Base-by-base conservation (phyloP, 2,888 invertebrate genomes). In the Erpobdella octoculata region DNA sequence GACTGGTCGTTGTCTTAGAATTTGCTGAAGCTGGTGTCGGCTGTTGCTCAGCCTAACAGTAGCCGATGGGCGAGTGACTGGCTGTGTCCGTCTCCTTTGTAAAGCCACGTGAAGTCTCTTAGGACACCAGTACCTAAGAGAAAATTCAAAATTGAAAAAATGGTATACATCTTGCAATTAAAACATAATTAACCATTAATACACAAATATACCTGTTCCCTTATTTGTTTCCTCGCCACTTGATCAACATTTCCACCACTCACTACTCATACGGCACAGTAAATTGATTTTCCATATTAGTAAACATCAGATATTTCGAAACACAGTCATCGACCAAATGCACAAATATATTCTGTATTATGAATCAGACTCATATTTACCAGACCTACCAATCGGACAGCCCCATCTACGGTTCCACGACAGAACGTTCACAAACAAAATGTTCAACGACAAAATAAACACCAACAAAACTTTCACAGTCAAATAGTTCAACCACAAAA, bases 51-150 rank as follows among this genome's bases (percentile, higher is more conserved):
- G 28, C 33, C 28, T 68, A 36, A 25, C 28, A 28, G 15, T 48
- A 28, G 35, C 48, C 48, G 33, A 35, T 15, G 33, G 41, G 25
- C 31, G 48, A 12, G 25, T 48, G 25, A n/a, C 9, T 18, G 48
- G 53, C 31, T 46, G 48, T 0, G 35, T 25, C 2, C 21, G 58
- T n/a, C 58, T 35, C 15, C 66, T 36, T 28, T 66, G 37, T 12
- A 36, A 38, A 37, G 21, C 36, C 25, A 21, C 35, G n/a, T 66
- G 66, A 35, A 66, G 41, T 28, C 35, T 62, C 33, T 62, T 62
- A n/a, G 62, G 62, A 62, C 62, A 62, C 62, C 62, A 62, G 35
- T 62, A 62, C 31, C 62, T 62, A 35, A 15, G 12, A 15, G n/a
- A 41, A 41, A 15, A n/a, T 41, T 41, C 46, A 41, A 41, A 12